These are phyloP conservation scores for Muscicapa comitata DNA, from an alignment of 2,797 vertebrate genomes.

Conservation along the genomic window DNA sequence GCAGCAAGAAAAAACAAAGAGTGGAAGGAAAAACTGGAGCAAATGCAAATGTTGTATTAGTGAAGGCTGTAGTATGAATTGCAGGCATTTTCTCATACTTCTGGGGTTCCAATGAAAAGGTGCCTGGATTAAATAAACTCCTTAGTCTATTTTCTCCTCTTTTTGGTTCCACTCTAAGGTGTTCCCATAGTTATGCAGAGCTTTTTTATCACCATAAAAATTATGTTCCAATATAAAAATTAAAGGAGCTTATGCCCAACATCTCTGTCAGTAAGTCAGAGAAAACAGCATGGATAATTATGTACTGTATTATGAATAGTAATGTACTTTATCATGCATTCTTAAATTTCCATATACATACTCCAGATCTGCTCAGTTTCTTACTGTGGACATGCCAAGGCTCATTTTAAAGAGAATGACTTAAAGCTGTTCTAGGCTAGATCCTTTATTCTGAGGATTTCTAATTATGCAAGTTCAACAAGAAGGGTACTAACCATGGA, in stretches of 20 bases:
- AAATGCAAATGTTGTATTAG: neutral
- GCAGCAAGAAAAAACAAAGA: neutral
- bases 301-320: neutral
- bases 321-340: neutral
- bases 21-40: neutral
- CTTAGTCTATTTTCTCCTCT: neutral
- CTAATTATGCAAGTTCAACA: neutral
- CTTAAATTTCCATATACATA: neutral
- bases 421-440: neutral
- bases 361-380: neutral
- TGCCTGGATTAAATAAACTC: neutral
- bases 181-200: neutral
- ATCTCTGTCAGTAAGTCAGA: neutral
- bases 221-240: neutral
- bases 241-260: neutral
- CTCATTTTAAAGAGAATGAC: neutral
- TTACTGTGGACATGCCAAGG: neutral
- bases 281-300: neutral
- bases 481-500: neutral
- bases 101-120: neutral
- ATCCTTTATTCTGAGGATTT: neutral
- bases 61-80: neutral
- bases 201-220: neutral
- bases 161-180: neutral
- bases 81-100: neutral